phyloP scores from a whole-genome alignment of 1,140 invertebrate species.

The Ladona fulva region DNA sequence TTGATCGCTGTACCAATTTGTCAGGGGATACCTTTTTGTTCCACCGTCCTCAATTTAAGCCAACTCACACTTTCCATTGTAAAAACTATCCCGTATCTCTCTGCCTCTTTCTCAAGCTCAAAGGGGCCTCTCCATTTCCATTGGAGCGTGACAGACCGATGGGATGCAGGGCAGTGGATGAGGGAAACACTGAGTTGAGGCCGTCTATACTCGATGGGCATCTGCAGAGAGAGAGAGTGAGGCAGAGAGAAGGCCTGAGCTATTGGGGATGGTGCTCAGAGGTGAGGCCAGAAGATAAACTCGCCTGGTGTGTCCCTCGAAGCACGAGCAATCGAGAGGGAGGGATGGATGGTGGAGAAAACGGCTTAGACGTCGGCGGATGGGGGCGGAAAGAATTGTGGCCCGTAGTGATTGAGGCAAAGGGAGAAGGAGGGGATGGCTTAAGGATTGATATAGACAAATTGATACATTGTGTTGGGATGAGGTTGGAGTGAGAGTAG shows the following conservation, averaged over 20 bases:
- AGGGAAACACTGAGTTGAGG: not conserved
- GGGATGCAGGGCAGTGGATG: not conserved
- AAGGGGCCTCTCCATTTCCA: not conserved
- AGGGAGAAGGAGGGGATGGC: not conserved
- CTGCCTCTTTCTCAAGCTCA: not conserved
- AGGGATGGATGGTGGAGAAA: not conserved
- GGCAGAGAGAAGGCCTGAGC: not conserved
- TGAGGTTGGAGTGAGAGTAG: not conserved
- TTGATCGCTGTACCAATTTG: not conserved
- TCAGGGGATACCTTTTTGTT: not conserved
- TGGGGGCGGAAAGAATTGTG: not conserved
- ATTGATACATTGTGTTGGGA: not conserved
- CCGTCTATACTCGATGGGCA: not conserved
- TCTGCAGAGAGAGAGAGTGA: not conserved
- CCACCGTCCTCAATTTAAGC: not conserved
- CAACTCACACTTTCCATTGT: slow-evolving; percentile 5
- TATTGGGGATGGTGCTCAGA: not conserved
- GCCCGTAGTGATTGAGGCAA: not conserved
- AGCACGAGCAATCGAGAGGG: not conserved
- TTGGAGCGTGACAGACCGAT: slow-evolving; percentile 2
- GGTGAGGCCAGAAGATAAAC: not conserved
- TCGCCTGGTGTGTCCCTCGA: not conserved
- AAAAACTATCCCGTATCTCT: not conserved
- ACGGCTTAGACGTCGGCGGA: not conserved
- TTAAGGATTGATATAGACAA: slow-evolving; percentile 3